Percentiles rank a stretch among this genome's conserved stretches.
phyloP scores from a whole-genome alignment of 2,888 invertebrate genomes.

The Cepaea hortensis region DNA sequence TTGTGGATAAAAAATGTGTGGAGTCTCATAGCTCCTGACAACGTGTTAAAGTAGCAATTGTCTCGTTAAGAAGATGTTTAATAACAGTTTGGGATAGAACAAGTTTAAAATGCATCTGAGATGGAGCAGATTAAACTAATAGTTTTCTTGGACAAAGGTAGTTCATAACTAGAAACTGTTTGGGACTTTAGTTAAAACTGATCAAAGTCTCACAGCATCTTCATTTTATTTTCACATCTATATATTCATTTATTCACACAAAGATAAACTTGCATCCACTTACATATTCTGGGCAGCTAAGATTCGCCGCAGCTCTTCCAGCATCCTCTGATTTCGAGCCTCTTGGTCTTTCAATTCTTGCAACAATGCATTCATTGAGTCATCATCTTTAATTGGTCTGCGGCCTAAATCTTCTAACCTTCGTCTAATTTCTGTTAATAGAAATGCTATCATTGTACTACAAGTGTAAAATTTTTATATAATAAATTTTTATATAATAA shows the following conservation, averaged over 20 bases:
- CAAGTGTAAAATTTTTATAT: too few species aligned
- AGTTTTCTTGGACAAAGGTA: too few species aligned
- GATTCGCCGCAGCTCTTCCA: slow-evolving; percentile 66
- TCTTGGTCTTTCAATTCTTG: slow-evolving; percentile 68
- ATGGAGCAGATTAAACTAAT: too few species aligned
- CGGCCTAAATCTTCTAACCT: slow-evolving; percentile 63
- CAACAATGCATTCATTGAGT: slow-evolving; percentile 60
- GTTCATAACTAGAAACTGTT: too few species aligned
- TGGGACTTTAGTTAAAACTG: too few species aligned
- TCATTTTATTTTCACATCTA: not conserved
- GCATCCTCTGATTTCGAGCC: slow-evolving; percentile 63
- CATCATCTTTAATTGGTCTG: slow-evolving; percentile 57
- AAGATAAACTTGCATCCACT: not conserved
- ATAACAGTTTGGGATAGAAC: too few species aligned
- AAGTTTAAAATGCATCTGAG: too few species aligned
- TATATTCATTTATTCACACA: not conserved
- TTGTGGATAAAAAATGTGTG: too few species aligned
- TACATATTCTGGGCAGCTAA: slow-evolving; percentile 55
- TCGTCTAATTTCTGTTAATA: slow-evolving; percentile 64
- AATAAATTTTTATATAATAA: too few species aligned
- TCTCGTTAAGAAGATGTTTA: too few species aligned
- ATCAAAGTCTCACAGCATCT: not conserved
- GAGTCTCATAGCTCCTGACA: too few species aligned
- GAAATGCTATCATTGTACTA: not conserved
- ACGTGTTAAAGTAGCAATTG: too few species aligned